These are phyloP conservation scores for Dicyrtoma fusca DNA, from an alignment of 2,888 invertebrate genomes.

Conservation along the genomic window DNA sequence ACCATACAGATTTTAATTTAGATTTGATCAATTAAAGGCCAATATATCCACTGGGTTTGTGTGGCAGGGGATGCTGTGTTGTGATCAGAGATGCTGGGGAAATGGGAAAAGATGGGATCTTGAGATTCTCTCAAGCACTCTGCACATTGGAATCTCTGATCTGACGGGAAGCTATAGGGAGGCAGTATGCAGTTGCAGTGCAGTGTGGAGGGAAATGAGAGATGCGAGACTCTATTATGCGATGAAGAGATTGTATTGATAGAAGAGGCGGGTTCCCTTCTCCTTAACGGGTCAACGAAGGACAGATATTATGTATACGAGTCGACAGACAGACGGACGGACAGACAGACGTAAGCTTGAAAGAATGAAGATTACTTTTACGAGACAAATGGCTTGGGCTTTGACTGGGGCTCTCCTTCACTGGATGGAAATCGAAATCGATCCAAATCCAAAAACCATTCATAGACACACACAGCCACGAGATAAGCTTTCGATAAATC, in stretches of 20 bases:
- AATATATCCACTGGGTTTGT: background rate
- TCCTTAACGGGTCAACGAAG: constrained; percentile 17
- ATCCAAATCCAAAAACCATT: background rate
- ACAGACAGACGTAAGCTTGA: background rate
- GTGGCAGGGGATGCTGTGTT: background rate
- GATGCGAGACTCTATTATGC: background rate
- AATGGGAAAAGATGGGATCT: background rate
- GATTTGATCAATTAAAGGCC: too few relatives aligned
- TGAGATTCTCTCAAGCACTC: background rate
- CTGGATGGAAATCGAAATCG: too few relatives aligned
- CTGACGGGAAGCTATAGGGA: background rate
- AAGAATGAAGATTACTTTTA: constrained; percentile 2
- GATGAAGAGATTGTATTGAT: constrained; percentile 27
- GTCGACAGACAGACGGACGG: background rate
- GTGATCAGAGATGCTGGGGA: background rate
- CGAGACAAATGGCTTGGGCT: too few relatives aligned
- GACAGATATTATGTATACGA: too few relatives aligned
- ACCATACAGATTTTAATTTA: too few relatives aligned
- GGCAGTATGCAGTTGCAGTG: background rate
- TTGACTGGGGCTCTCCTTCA: too few relatives aligned
- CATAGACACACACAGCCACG: background rate
- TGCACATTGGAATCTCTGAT: background rate
- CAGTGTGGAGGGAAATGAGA: background rate
- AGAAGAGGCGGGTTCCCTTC: constrained; percentile 23
- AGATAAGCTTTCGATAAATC: background rate